A percentile compares a stretch with the other conserved stretches of the same genome.
These are phyloP conservation scores for Hemitrygon akajei DNA, from an alignment of 2,797 vertebrate genomes.

Conservation along the genomic window DNA sequence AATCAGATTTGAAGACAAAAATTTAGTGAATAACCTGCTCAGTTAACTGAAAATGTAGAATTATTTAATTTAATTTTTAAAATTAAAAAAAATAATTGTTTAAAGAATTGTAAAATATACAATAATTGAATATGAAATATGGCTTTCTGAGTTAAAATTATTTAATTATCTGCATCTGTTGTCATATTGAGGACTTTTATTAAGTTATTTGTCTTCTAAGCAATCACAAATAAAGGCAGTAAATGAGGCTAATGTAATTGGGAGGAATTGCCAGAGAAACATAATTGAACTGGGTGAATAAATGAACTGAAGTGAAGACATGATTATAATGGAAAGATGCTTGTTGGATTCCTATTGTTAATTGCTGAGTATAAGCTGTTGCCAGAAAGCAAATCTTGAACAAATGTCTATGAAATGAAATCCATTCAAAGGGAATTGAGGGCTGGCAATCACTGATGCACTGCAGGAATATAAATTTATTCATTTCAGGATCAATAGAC, in stretches of 20 bases:
- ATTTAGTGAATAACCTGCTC: background rate
- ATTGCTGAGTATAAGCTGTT: background rate
- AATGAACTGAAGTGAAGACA: slow-evolving; percentile 11
- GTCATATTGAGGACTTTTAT: background rate
- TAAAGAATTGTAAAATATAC: background rate
- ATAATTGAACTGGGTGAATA: slow-evolving; percentile 13
- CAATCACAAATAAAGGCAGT: slow-evolving; percentile 1
- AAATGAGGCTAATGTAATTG: slow-evolving; percentile 13
- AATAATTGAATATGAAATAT: background rate
- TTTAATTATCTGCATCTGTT: background rate
- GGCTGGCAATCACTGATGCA: background rate
- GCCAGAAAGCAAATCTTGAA: background rate
- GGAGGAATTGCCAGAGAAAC: background rate
- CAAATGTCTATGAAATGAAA: background rate
- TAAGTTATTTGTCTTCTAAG: slow-evolving; percentile 19
- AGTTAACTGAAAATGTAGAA: background rate
- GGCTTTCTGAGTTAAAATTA: background rate
- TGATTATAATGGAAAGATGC: background rate
- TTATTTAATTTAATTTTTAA: background rate
- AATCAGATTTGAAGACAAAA: background rate
- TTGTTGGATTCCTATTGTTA: background rate
- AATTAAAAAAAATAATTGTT: background rate
- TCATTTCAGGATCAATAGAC: background rate
- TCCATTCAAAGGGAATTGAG: background rate
- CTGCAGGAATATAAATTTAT: background rate